A percentile compares a stretch with the other conserved stretches of the same genome.
phyloP scores from a whole-genome alignment of 2,113 vertebrate genomes.

The Muntiacus reevesi region DNA sequence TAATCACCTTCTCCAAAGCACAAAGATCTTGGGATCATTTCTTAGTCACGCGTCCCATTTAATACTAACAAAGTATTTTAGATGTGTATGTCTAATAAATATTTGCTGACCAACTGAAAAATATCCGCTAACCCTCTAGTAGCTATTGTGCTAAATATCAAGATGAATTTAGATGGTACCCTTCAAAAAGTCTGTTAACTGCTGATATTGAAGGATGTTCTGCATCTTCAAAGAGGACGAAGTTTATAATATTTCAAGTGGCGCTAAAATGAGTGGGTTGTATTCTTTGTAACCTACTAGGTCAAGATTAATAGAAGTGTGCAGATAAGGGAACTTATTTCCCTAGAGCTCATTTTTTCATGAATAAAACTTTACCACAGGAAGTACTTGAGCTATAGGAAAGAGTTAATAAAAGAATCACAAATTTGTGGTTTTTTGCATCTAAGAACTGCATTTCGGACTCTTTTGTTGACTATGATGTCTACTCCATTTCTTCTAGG shows the following conservation, averaged over 20 bases:
- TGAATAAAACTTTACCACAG: not conserved
- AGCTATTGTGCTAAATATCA: not conserved
- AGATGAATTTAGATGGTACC: not conserved
- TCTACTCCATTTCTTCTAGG: not conserved
- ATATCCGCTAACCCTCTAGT: not conserved
- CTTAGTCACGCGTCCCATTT: not conserved
- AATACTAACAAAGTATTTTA: not conserved
- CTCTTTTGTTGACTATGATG: not conserved
- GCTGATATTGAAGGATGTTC: not conserved
- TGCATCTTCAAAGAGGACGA: not conserved
- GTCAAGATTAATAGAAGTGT: not conserved
- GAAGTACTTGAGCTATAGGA: not conserved
- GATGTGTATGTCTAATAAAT: not conserved
- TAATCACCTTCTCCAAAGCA: not conserved
- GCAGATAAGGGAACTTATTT: not conserved
- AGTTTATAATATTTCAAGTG: not conserved
- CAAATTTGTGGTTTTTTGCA: not conserved
- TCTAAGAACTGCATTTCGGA: not conserved
- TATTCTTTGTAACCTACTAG: not conserved
- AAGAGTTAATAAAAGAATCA: not conserved
- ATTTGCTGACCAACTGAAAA: not conserved
- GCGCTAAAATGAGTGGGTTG: not conserved
- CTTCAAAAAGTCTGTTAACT: not conserved
- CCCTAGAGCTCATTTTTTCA: constrained; percentile 17
- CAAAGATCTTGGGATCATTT: not conserved